Evolutionary conservation across 1,140 invertebrate species (phyloP).

Genomic region (Papilio polytes): DNA sequence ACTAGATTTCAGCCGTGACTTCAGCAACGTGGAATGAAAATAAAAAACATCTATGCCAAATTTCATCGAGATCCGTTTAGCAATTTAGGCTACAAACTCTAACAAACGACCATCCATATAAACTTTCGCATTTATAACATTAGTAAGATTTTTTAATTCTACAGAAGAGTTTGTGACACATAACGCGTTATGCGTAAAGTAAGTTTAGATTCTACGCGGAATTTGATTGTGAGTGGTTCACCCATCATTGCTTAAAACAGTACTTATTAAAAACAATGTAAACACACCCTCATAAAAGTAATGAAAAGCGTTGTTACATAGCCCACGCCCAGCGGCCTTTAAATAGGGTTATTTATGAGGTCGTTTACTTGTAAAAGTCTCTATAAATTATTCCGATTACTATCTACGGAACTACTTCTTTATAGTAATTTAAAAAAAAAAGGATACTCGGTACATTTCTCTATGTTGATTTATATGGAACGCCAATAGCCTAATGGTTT

Average conservation of each 20-base stretch:
- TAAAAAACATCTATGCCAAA: too few relatives aligned
- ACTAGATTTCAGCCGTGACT: too few relatives aligned
- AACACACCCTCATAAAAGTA: slow-evolving; percentile 39
- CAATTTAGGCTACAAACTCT: too few relatives aligned
- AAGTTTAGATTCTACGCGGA: background rate
- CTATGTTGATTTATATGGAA: slow-evolving; percentile 24
- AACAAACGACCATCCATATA: too few relatives aligned
- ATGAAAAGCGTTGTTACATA: slow-evolving; percentile 41
- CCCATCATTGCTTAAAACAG: background rate
- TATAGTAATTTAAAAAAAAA: background rate
- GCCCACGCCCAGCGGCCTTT: slow-evolving; percentile 42
- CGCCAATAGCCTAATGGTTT: background rate
- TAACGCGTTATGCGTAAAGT: background rate
- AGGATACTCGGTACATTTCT: background rate
- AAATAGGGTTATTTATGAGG: slow-evolving; percentile 61
- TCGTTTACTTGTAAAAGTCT: slow-evolving; percentile 64
- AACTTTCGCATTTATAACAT: too few relatives aligned
- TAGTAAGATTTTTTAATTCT: too few relatives aligned
- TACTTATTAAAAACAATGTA: slow-evolving; percentile 39
- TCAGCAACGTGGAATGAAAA: too few relatives aligned
- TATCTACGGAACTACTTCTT: slow-evolving; percentile 44
- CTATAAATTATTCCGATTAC: slow-evolving; percentile 65
- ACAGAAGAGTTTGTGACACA: too few relatives aligned
- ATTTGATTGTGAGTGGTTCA: background rate
- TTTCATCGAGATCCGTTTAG: too few relatives aligned